Percentiles rank a stretch among this genome's conserved stretches.
Conservation (phyloP, 92 coral and sea anemone genomes). For the Galaxea fascicularis region DNA sequence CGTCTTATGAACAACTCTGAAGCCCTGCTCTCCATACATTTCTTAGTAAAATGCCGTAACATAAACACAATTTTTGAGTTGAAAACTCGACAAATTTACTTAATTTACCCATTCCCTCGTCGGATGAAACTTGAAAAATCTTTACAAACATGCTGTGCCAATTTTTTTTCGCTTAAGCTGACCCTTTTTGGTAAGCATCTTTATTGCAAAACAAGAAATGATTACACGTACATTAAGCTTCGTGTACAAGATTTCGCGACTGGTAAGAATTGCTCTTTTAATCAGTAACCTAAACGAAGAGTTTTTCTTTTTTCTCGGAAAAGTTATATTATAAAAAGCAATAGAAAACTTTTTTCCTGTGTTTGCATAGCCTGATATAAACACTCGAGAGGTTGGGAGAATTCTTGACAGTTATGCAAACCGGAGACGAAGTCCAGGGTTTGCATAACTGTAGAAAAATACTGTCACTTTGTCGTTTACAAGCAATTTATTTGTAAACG, state of each 20-base stretch:
- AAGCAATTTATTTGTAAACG: background rate
- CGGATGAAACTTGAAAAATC: no score
- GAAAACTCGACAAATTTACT: constrained; percentile 18
- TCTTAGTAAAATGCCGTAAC: no score
- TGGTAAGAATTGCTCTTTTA: constrained; percentile 27
- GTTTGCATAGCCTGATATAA: constrained; percentile 37
- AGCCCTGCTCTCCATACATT: no score
- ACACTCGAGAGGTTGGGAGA: constrained; percentile 22
- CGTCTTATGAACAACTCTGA: no score
- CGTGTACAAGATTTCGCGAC: constrained; percentile 29
- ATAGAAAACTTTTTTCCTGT: constrained; percentile 30
- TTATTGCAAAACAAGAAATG: constrained; percentile 17
- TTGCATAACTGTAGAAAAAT: no score
- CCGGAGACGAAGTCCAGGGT: no score
- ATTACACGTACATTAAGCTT: constrained; percentile 23
- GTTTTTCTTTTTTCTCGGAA: constrained; percentile 6
- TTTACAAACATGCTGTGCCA: constrained; percentile 8
- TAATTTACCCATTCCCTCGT: constrained; percentile 19
- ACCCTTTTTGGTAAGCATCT: constrained; percentile 15
- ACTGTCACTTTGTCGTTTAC: background rate
- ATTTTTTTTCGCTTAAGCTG: constrained; percentile 13
- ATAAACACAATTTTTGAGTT: no score
- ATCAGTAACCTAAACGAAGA: constrained; percentile 8
- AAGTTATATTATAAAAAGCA: constrained; percentile 28
- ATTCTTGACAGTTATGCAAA: no score